These are phyloP conservation scores for Cepphus grylle DNA, from an alignment of 2,113 vertebrate genomes.

Conservation along the genomic window DNA sequence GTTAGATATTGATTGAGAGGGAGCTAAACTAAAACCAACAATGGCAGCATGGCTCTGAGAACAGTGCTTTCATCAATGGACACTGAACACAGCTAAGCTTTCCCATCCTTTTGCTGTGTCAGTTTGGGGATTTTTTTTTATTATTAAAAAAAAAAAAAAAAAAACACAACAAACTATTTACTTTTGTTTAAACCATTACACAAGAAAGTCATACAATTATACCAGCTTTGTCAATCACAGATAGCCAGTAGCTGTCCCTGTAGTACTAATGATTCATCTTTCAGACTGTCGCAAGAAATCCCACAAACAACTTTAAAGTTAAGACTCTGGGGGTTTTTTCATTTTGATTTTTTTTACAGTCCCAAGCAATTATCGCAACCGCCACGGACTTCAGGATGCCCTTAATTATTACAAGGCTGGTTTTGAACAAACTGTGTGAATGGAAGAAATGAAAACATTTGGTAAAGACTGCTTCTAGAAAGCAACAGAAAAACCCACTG, in stretches of 20 bases:
- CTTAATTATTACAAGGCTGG: conserved; percentile 14
- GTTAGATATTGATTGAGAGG: conserved; percentile 87
- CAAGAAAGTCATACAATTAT: conserved; percentile 58
- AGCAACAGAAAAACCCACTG: background rate
- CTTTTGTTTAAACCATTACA: conserved; percentile 59
- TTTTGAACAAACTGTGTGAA: conserved; percentile 49
- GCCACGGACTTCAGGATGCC: conserved; percentile 32
- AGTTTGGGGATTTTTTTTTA: background rate
- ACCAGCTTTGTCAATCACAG: conserved; percentile 33
- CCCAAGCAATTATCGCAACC: conserved; percentile 50
- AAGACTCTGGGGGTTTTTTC: background rate
- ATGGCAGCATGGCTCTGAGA: conserved; percentile 77
- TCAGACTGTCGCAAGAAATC: conserved; percentile 34
- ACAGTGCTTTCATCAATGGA: conserved; percentile 66
- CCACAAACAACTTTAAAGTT: conserved; percentile 35
- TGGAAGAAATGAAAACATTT: conserved; percentile 48
- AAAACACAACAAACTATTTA: background rate
- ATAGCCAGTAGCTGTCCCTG: background rate
- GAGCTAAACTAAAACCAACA: conserved; percentile 92
- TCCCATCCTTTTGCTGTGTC: background rate
- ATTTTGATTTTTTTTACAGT: background rate
- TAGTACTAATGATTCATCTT: conserved; percentile 19
- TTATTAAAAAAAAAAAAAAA: background rate
- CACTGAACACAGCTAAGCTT: conserved; percentile 66
- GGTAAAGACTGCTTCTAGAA: conserved; percentile 26